phyloP scores from a whole-genome alignment of 1,140 invertebrate species.

The Sitobion miscanthi region DNA sequence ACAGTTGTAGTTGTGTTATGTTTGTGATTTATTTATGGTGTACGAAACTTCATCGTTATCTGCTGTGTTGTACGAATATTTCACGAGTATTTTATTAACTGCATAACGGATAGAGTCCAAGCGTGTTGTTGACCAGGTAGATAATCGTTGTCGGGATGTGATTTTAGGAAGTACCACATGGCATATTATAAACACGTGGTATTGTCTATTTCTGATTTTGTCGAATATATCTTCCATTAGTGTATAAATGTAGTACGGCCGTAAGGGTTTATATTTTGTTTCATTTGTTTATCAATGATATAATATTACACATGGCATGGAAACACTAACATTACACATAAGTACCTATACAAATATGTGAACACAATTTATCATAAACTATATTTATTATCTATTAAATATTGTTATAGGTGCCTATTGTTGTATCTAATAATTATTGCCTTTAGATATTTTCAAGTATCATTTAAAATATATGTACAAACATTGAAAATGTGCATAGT shows the following conservation, averaged over 20 bases:
- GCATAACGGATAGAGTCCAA: background rate
- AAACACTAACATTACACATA: background rate
- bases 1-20: slow-evolving; percentile 19
- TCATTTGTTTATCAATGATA: background rate
- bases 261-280: background rate
- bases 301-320: background rate
- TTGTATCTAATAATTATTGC: too few species aligned
- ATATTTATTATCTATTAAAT: too few species aligned
- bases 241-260: background rate
- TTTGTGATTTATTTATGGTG: slow-evolving; percentile 35
- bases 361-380: too few species aligned
- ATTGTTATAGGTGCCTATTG: too few species aligned
- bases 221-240: background rate
- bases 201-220: background rate
- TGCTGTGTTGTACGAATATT: background rate
- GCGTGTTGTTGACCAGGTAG: background rate
- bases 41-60: background rate
- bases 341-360: background rate
- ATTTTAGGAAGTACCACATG: background rate
- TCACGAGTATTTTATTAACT: slow-evolving; percentile 1
- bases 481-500: too few species aligned
- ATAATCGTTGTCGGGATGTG: background rate
- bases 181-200: background rate
- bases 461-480: too few species aligned
- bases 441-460: too few species aligned